Percentiles rank a stretch among this genome's conserved stretches.
Evolutionary conservation across 2,113 vertebrate species (phyloP).

Genomic region (Entomyzon cyanotis): DNA sequence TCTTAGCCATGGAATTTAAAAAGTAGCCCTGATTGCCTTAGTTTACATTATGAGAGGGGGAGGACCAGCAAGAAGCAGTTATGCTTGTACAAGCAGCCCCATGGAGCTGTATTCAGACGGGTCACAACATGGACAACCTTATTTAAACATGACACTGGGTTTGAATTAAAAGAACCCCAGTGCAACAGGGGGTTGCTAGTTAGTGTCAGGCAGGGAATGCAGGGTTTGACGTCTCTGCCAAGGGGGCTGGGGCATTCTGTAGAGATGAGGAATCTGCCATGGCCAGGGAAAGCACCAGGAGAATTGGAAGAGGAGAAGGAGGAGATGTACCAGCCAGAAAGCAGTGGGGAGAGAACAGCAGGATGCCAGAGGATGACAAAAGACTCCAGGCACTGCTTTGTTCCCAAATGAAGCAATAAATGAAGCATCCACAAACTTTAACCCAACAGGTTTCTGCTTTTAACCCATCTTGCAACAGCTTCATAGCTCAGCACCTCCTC

Average conservation of each 20-base stretch:
- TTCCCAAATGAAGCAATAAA: not conserved
- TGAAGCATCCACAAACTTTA: not conserved
- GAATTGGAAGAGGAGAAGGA: not conserved
- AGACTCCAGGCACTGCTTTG: not conserved
- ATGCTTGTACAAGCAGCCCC: not conserved
- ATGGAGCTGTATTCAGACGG: not conserved
- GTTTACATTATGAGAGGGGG: not conserved
- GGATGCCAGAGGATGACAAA: not conserved
- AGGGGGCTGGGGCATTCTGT: not conserved
- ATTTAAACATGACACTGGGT: not conserved
- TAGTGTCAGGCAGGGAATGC: not conserved
- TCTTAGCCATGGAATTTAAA: not conserved
- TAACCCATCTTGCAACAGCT: not conserved
- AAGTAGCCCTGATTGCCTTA: not conserved
- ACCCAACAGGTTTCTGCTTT: not conserved
- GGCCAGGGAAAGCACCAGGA: not conserved
- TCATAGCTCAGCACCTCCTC: not conserved
- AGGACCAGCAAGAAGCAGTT: not conserved
- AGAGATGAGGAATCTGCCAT: not conserved
- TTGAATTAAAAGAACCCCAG: not conserved
- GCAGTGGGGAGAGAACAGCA: not conserved
- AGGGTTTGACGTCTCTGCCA: not conserved
- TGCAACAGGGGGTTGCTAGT: not conserved
- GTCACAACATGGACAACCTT: not conserved
- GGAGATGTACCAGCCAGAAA: not conserved